Evolutionary conservation across 2,113 vertebrate genomes (phyloP), one percentile per base, ranked within the genome.

Genomic region (Megaleporinus macrocephalus): DNA sequence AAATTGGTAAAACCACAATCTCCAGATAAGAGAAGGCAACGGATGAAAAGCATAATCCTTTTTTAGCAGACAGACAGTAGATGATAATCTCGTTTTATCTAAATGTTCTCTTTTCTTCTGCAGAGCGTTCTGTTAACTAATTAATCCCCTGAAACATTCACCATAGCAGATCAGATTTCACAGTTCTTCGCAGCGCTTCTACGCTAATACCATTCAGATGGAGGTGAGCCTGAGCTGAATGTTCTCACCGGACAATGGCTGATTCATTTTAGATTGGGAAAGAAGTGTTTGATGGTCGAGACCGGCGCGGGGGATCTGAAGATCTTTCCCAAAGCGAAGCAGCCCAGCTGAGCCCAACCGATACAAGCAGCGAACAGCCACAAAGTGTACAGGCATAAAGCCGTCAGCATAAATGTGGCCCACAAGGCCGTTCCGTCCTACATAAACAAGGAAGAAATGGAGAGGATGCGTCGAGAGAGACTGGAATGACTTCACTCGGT

Each of bases 31-130:
- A 86, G 77, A 71, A 68, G 55, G 14, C 71, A 81, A 66, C 63
- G 44, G 80, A 85, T 84, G 82, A 85, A 86, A 86, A 83, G 85
- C 66, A 79, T 91, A 93, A 94, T 93, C 90, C 89, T 78, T 81
- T 89, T 81, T 88, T 79, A 81, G 86, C 70, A 84, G 69, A 84
- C 88, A 84, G 88, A 90, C 86, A 90, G 68, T 81, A 80, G 77
- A 79, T 74, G 80, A 76, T 89, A 92, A 92, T 90, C 91, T 88
- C 80, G 74, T 84, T 88, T 80, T 83, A 83, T 88, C 89, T 87
- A 86, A 90, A 90, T 59, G 81, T 78, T 76, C 81, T 79, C 82
- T 83, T 84, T 76, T 72, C 83, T 76, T 89, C 86, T 73, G 79
- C 47, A 82, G 78, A 85, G 73, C 76, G 66, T 84, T 88, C 81